Conservation (phyloP, 1,140 invertebrate species). For the Venturia canescens region DNA sequence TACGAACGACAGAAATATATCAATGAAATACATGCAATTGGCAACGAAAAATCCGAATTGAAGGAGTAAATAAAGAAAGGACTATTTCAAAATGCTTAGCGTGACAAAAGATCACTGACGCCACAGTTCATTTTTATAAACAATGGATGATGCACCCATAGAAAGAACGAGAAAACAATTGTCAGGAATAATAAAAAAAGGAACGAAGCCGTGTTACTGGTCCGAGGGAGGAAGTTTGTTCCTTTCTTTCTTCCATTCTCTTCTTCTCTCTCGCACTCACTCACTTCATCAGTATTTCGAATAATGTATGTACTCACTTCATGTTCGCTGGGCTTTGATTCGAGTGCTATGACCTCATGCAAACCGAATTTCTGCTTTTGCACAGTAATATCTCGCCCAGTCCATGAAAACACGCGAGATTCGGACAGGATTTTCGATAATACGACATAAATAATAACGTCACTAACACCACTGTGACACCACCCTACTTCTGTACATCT, state of each 20-base stretch:
- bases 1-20: not conserved
- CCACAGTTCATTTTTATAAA: constrained; percentile 36
- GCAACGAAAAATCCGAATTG: not conserved
- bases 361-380: constrained; percentile 69
- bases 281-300: constrained; percentile 34
- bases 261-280: constrained; percentile 51
- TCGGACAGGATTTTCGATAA: constrained; percentile 73
- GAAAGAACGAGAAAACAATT: constrained; percentile 8
- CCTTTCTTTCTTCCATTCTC: constrained; percentile 18
- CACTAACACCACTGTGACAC: constrained; percentile 75
- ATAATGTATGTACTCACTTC: constrained; percentile 69
- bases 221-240: constrained; percentile 44
- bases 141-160: constrained; percentile 38
- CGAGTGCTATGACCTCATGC: constrained; percentile 75
- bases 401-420: constrained; percentile 76
- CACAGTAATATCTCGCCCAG: constrained; percentile 73
- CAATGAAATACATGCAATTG: not conserved
- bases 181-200: constrained; percentile 37
- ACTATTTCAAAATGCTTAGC: not conserved
- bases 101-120: not conserved
- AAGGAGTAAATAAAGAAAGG: not conserved
- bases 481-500: constrained; percentile 71
- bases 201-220: constrained; percentile 49
- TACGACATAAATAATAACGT: constrained; percentile 75
- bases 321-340: constrained; percentile 72